These are phyloP conservation scores for Rhyacophila brunnea DNA, from an alignment of 1,140 invertebrate genomes.

Conservation along the genomic window DNA sequence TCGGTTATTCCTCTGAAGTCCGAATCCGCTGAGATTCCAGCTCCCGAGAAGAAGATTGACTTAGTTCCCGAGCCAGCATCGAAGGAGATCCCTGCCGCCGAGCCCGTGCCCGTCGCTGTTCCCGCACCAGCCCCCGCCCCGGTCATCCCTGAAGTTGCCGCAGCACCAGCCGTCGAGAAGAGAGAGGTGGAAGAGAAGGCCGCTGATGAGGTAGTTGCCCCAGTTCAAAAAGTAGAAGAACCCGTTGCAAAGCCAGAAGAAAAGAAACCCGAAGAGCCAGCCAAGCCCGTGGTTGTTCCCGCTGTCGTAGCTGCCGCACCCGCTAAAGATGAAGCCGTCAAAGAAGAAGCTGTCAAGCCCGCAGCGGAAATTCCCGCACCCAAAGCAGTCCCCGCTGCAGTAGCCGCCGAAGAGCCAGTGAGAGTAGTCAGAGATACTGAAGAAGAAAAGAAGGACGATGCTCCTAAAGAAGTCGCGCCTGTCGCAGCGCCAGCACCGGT, in stretches of 20 bases:
- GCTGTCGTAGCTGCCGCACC: conserved; percentile 1
- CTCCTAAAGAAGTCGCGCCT: not conserved
- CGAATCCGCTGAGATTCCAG: conserved; percentile 2
- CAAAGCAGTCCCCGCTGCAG: conserved; percentile 7
- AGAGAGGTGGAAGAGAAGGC: conserved; percentile 12
- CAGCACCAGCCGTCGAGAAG: conserved; percentile 2
- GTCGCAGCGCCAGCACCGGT: not conserved
- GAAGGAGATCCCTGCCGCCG: not conserved
- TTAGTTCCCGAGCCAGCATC: conserved; percentile 5
- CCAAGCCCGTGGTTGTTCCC: conserved; percentile 5
- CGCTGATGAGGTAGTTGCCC: conserved; percentile 10
- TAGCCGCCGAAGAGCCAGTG: conserved; percentile 17
- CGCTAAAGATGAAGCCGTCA: conserved; percentile 4
- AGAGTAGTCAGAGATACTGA: conserved; percentile 26
- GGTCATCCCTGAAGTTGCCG: not conserved
- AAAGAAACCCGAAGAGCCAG: conserved; percentile 1
- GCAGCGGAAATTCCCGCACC: conserved; percentile 4
- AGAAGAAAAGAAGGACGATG: conserved; percentile 24
- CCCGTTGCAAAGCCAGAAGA: conserved; percentile 3
- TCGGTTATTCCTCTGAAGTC: conserved; percentile 1
- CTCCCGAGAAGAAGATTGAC: conserved; percentile 23
- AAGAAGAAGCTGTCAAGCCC: not conserved
- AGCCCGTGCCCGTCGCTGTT: conserved; percentile 3
- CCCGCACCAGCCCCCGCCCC: conserved; percentile 2
- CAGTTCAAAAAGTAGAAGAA: not conserved